A percentile compares a stretch with the other conserved stretches of the same genome.
Evolutionary conservation across 1,140 invertebrate species (phyloP).

Genomic region (Drusus annulatus): DNA sequence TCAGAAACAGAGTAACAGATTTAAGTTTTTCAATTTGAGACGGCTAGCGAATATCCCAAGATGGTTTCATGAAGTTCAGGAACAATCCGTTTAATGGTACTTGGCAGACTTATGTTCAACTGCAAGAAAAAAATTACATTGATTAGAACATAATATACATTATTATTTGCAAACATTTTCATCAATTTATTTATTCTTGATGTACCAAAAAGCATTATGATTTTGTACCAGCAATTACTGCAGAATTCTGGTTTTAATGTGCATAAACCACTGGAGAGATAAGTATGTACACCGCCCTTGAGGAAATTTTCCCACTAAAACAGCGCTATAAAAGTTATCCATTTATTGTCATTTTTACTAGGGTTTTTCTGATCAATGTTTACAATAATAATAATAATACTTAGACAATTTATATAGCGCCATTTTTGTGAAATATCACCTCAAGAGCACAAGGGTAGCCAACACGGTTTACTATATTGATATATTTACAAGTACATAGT

Average conservation of each 20-base stretch:
- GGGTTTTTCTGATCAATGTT: no score
- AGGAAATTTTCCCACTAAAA: no score
- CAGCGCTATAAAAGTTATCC: no score
- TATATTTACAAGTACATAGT: no score
- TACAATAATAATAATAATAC: no score
- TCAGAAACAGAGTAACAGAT: neutral
- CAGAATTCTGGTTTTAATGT: neutral
- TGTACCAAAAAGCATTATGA: neutral
- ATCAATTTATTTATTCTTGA: neutral
- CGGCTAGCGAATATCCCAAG: neutral
- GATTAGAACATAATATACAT: neutral
- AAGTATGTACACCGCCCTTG: no score
- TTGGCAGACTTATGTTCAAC: conserved; percentile 23
- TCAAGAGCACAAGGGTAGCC: no score
- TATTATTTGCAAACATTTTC: neutral
- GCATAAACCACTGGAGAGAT: no score
- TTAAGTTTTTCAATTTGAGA: neutral
- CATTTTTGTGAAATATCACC: no score
- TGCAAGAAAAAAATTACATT: conserved; percentile 2
- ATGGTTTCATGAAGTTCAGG: neutral
- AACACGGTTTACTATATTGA: no score
- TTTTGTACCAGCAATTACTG: neutral
- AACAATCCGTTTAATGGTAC: conserved; percentile 2
- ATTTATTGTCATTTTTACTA: no score
- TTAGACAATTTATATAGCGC: no score